phyloP scores from a whole-genome alignment of 1,140 invertebrate species.

The Coelopa frigida region DNA sequence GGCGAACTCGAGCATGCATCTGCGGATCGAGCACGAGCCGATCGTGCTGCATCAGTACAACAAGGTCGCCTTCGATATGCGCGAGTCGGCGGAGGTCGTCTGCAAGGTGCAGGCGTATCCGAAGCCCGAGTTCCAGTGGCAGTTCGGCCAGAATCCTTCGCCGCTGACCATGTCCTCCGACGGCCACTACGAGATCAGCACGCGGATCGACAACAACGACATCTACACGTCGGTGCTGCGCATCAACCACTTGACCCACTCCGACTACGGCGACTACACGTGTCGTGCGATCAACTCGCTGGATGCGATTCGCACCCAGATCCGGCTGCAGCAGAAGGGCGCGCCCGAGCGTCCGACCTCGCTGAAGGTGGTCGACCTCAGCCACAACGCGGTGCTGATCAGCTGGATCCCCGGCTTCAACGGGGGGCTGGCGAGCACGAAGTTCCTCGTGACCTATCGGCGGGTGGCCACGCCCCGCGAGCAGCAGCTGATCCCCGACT shows the following conservation, averaged over 20 bases:
- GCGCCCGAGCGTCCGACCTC: constrained; percentile 71
- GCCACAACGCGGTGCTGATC: constrained; percentile 67
- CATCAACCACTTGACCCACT: constrained; percentile 65
- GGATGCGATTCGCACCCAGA: constrained; percentile 67
- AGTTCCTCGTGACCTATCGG: constrained; percentile 72
- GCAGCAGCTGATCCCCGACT: constrained; percentile 57
- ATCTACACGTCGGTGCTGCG: constrained; percentile 72
- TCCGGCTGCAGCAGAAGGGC: constrained; percentile 73
- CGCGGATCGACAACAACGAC: constrained; percentile 71
- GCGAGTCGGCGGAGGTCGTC: constrained; percentile 73
- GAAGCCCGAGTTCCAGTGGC: constrained; percentile 88
- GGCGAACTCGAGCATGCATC: constrained; percentile 77
- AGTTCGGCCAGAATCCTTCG: constrained; percentile 62
- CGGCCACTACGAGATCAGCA: constrained; percentile 76
- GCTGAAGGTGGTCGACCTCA: constrained; percentile 60
- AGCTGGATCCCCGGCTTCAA: constrained; percentile 83
- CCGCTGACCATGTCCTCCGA: constrained; percentile 68
- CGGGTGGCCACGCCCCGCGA: constrained; percentile 52
- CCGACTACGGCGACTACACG: constrained; percentile 84
- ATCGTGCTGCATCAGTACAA: constrained; percentile 76
- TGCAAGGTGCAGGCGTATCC: constrained; percentile 88
- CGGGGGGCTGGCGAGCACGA: constrained; percentile 74
- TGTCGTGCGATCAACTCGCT: constrained; percentile 74
- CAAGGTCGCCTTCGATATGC: constrained; percentile 79
- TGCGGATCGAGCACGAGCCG: constrained; percentile 83